Conservation (phyloP, 2,888 invertebrate genomes). For the Phragmatobia fuliginosa region DNA sequence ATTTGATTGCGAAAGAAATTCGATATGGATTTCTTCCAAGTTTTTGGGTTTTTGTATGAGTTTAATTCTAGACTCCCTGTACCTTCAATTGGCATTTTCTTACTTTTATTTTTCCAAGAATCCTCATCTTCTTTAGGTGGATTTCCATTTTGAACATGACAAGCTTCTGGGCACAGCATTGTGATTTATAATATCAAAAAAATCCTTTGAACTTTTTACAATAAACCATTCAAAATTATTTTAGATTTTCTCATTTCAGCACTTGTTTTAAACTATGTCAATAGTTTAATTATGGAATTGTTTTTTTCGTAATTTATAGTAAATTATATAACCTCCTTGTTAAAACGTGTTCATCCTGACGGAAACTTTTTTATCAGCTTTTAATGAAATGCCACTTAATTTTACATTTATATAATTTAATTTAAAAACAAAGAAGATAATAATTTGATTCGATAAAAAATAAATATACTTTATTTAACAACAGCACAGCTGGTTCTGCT, state of each 20-base stretch:
- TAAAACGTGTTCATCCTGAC: background rate
- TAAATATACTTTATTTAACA: background rate
- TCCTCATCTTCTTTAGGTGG: conserved; percentile 65
- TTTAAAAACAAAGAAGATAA: too few relatives aligned
- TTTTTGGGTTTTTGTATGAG: conserved; percentile 75
- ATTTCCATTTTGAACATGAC: conserved; percentile 64
- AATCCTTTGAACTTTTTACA: conserved; percentile 54
- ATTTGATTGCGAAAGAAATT: conserved; percentile 80
- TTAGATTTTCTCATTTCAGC: conserved; percentile 49
- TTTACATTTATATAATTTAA: background rate
- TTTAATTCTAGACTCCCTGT: conserved; percentile 67
- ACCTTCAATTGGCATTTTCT: conserved; percentile 67
- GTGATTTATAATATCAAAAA: conserved; percentile 55
- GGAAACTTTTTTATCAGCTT: background rate
- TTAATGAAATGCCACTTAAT: background rate
- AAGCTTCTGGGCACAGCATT: conserved; percentile 80
- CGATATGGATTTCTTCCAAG: conserved; percentile 81
- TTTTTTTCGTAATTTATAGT: background rate
- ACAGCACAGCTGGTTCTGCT: too few relatives aligned
- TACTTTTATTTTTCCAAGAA: conserved; percentile 61
- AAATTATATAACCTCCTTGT: background rate
- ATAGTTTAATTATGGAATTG: conserved; percentile 41
- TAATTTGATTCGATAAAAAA: background rate
- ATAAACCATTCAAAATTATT: conserved; percentile 65
- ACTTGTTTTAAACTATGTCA: conserved; percentile 41